phyloP scores from a whole-genome alignment of 1,140 invertebrate species.

The Oreohelix idahoensis region DNA sequence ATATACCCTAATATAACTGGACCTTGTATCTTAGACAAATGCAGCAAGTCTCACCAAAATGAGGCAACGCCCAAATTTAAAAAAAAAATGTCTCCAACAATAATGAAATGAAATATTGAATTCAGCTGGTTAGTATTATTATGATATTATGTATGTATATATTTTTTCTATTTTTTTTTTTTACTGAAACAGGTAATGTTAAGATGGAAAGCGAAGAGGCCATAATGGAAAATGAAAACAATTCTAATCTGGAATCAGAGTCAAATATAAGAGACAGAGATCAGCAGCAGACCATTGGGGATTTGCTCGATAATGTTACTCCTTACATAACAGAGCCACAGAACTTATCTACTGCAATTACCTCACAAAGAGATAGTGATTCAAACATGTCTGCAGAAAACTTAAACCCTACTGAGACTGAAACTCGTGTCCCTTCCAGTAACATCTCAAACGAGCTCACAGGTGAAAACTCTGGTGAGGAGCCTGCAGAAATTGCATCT shows the following conservation, averaged over 20 bases:
- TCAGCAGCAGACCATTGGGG: background rate
- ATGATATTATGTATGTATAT: too few relatives aligned
- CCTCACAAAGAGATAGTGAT: background rate
- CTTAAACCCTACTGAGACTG: background rate
- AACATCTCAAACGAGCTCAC: background rate
- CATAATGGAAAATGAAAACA: slow-evolving; percentile 49
- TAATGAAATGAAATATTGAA: too few relatives aligned
- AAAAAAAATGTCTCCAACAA: too few relatives aligned
- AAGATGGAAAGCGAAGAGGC: slow-evolving; percentile 42
- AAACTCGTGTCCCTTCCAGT: background rate
- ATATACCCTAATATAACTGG: too few relatives aligned
- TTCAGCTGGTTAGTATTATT: too few relatives aligned
- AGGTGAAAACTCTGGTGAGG: background rate
- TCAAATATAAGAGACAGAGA: slow-evolving; percentile 26
- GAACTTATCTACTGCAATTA: background rate
- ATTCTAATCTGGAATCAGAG: slow-evolving; percentile 42
- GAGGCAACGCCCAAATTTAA: too few relatives aligned
- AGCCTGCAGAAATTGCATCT: background rate
- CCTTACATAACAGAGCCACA: background rate
- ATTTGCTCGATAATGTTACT: background rate
- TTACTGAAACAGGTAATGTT: background rate
- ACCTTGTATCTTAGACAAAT: too few relatives aligned
- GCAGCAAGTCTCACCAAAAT: too few relatives aligned
- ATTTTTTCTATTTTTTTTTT: background rate
- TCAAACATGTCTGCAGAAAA: background rate